A percentile compares a stretch with the other conserved stretches of the same genome.
These are phyloP conservation scores for Semaprochilodus insignis DNA, from an alignment of 2,797 vertebrate species.

Conservation along the genomic window DNA sequence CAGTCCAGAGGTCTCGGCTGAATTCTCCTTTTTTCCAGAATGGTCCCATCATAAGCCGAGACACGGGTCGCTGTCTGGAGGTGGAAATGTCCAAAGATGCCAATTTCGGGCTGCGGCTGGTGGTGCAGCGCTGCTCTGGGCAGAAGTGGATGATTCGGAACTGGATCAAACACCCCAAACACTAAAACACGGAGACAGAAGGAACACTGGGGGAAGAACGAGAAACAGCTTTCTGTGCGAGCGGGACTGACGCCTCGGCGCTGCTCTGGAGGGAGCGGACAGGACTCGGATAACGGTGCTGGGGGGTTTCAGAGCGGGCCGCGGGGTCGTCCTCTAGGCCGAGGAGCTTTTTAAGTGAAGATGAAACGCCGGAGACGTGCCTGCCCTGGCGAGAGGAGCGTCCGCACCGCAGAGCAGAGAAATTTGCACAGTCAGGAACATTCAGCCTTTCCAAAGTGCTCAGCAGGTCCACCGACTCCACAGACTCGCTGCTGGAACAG, in stretches of 20 bases:
- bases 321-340: neutral
- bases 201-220: neutral
- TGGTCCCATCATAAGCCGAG: slow-evolving; percentile 94
- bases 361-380: neutral
- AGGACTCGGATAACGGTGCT: neutral
- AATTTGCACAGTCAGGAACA: neutral
- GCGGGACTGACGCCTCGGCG: neutral
- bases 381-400: neutral
- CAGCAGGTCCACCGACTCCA: slow-evolving; percentile 1
- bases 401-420: neutral
- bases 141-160: slow-evolving; percentile 99
- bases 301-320: neutral
- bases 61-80: slow-evolving; percentile 94
- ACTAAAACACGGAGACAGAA: slow-evolving; percentile 75
- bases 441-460: slow-evolving; percentile 8
- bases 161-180: slow-evolving; percentile 92
- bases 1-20: neutral
- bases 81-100: slow-evolving; percentile 98
- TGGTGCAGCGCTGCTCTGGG: slow-evolving; percentile 95
- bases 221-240: neutral
- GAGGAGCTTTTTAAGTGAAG: neutral
- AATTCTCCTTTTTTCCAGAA: slow-evolving; percentile 76
- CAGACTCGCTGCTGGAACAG: neutral
- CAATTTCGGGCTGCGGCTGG: slow-evolving; percentile 93
- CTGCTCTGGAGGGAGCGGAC: neutral